Evolutionary conservation across 2,113 vertebrate genomes (phyloP).

Genomic region (Planiliza haematocheilus): DNA sequence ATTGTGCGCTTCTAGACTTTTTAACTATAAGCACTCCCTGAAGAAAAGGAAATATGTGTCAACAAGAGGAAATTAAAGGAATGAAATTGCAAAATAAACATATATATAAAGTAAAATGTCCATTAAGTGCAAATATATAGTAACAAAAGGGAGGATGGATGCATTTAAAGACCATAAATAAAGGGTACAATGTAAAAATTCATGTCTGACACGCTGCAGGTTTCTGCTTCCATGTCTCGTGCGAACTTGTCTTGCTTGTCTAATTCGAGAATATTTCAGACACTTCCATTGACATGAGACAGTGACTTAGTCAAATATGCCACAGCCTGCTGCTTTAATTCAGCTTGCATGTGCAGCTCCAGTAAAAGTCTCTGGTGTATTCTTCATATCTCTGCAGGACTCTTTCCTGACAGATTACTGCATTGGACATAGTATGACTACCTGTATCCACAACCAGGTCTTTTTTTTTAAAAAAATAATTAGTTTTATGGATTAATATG

Average conservation of each 20-base stretch:
- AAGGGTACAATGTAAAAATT: background rate
- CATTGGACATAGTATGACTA: slow-evolving; percentile 1
- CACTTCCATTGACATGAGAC: slow-evolving; percentile 1
- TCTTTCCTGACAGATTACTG: slow-evolving; percentile 38
- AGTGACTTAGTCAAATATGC: slow-evolving; percentile 9
- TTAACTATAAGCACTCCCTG: background rate
- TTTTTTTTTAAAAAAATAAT: slow-evolving; percentile 23
- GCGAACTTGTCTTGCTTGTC: slow-evolving; percentile 19
- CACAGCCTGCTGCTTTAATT: slow-evolving; percentile 21
- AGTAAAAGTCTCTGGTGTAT: slow-evolving; percentile 9
- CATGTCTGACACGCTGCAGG: background rate
- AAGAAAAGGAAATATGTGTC: background rate
- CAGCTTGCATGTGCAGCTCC: slow-evolving; percentile 5
- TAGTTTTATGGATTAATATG: slow-evolving; percentile 52
- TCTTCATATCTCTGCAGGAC: slow-evolving; percentile 12
- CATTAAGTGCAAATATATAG: background rate
- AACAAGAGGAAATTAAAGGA: background rate
- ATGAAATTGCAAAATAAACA: background rate
- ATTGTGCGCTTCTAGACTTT: background rate
- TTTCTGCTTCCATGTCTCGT: slow-evolving; percentile 10
- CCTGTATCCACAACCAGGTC: slow-evolving; percentile 18
- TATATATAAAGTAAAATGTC: no score
- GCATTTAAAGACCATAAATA: background rate
- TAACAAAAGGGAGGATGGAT: background rate
- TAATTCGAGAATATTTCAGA: slow-evolving; percentile 39